A percentile compares a stretch with the other conserved stretches of the same genome.
These are phyloP conservation scores for Mimas tiliae DNA, from an alignment of 2,888 invertebrate species.

Conservation along the genomic window DNA sequence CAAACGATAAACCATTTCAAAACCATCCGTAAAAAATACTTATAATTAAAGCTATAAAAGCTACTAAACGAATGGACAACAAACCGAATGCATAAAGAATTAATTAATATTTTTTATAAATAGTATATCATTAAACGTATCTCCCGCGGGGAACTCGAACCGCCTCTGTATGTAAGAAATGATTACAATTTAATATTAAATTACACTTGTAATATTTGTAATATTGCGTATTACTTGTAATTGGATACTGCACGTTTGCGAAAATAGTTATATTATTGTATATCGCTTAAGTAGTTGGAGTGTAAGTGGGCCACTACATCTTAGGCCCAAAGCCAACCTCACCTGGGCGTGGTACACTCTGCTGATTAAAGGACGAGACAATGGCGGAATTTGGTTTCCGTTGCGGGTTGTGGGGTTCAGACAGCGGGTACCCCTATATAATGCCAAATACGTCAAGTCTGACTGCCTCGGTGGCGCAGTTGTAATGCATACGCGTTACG, in stretches of 20 bases:
- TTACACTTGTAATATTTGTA: constrained; percentile 30
- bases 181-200: constrained; percentile 41
- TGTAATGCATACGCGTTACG: too few species aligned
- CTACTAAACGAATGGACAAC: not conserved
- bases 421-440: too few species aligned
- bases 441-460: too few species aligned
- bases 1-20: not conserved
- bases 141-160: constrained; percentile 34
- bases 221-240: constrained; percentile 29
- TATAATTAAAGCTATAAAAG: not conserved
- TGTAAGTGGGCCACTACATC: not conserved
- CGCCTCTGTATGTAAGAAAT: constrained; percentile 33
- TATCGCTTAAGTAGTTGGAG: not conserved
- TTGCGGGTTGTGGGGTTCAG: too few species aligned
- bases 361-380: too few species aligned
- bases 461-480: too few species aligned
- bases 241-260: constrained; percentile 27
- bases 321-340: too few species aligned
- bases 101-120: constrained; percentile 39
- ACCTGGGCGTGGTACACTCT: too few species aligned
- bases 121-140: constrained; percentile 27
- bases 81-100: constrained; percentile 24
- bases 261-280: not conserved
- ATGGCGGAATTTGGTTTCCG: too few species aligned
- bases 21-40: not conserved